Percentiles rank a stretch among this genome's conserved stretches.
phyloP scores from a whole-genome alignment of 2,113 vertebrate genomes.

The Machaerirhynchus nigripectus region DNA sequence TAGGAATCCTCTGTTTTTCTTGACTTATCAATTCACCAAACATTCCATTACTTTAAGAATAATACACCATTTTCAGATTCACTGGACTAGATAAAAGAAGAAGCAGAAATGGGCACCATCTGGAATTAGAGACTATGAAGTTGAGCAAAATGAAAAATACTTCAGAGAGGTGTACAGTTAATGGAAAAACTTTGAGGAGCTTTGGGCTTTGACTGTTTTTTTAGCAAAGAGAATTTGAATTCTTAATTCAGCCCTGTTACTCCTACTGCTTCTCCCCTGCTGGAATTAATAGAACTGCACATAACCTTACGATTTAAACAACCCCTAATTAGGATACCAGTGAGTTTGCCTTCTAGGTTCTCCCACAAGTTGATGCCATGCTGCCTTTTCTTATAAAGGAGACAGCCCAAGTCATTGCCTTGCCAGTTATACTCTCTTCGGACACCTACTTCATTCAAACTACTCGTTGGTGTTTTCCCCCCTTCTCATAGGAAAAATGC shows the following conservation, averaged over 20 bases:
- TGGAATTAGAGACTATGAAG: not conserved
- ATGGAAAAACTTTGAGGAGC: not conserved
- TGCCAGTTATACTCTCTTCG: not conserved
- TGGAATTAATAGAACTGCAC: not conserved
- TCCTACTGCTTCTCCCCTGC: not conserved
- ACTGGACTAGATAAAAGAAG: not conserved
- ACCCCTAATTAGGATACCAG: not conserved
- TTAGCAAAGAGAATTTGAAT: not conserved
- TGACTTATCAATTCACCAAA: not conserved
- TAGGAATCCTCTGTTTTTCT: not conserved
- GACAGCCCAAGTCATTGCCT: not conserved
- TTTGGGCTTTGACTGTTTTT: not conserved
- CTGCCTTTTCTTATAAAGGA: not conserved
- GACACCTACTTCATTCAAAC: not conserved
- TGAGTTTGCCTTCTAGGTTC: not conserved
- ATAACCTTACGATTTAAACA: slow-evolving; percentile 1
- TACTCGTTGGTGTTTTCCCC: not conserved
- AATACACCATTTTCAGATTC: not conserved
- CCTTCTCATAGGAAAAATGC: not conserved
- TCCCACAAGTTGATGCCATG: not conserved
- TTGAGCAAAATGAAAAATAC: not conserved
- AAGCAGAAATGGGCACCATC: not conserved
- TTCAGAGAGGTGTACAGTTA: not conserved
- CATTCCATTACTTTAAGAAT: not conserved
- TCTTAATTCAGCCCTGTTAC: not conserved